Percentiles rank a stretch among this genome's conserved stretches.
phyloP scores from a whole-genome alignment of 2,113 vertebrate species.

The Nettapus auritus region DNA sequence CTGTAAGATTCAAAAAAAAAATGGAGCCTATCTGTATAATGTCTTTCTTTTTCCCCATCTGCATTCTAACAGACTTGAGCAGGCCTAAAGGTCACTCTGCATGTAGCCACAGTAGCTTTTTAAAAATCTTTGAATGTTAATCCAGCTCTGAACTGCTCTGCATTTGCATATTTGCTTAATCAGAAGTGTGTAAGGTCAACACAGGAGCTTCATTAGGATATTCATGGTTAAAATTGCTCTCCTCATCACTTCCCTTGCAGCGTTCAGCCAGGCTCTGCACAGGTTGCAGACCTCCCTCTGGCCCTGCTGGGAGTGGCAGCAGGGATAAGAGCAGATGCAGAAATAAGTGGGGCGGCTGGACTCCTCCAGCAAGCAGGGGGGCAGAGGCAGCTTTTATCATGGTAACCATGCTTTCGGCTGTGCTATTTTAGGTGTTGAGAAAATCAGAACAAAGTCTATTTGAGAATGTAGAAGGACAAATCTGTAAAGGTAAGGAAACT shows the following conservation, averaged over 20 bases:
- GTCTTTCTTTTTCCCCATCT: constrained; percentile 35
- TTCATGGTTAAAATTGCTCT: constrained; percentile 62
- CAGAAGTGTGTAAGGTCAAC: constrained; percentile 64
- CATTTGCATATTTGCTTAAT: constrained; percentile 74
- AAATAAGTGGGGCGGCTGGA: constrained; percentile 8
- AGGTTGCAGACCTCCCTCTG: neutral
- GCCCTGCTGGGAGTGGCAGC: neutral
- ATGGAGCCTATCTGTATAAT: constrained; percentile 24
- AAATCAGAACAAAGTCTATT: neutral
- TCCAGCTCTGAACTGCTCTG: constrained; percentile 34
- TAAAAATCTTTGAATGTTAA: constrained; percentile 61
- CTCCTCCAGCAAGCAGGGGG: neutral
- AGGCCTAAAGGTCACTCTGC: constrained; percentile 62
- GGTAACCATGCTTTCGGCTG: neutral
- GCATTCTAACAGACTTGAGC: constrained; percentile 45
- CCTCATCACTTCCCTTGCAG: constrained; percentile 42
- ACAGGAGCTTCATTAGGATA: constrained; percentile 58
- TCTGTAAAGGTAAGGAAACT: neutral
- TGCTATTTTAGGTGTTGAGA: neutral
- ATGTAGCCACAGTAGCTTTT: constrained; percentile 50
- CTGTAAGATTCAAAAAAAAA: neutral
- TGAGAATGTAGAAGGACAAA: neutral
- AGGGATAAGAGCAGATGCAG: neutral
- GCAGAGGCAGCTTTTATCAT: neutral
- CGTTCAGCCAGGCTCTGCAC: neutral